phyloP scores from a whole-genome alignment of 2,888 invertebrate genomes.

The Cerceris ruficornis region DNA sequence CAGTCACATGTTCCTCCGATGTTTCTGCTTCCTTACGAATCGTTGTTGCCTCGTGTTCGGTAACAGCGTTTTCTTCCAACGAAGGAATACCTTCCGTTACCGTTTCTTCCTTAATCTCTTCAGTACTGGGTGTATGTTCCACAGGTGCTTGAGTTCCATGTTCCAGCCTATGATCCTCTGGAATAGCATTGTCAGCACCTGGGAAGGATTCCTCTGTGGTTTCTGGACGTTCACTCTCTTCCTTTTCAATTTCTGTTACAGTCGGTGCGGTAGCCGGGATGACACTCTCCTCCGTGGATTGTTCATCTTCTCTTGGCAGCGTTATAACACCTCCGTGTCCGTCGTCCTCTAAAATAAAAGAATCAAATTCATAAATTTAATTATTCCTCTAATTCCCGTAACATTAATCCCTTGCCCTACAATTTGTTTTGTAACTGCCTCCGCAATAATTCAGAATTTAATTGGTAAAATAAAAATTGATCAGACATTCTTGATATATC shows the following conservation, averaged over 20 bases:
- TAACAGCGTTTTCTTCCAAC: slow-evolving; percentile 36
- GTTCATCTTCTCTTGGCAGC: slow-evolving; percentile 33
- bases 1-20: slow-evolving; percentile 43
- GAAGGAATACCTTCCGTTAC: slow-evolving; percentile 9
- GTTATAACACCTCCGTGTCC: slow-evolving; percentile 33
- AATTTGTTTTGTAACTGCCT: too few species aligned
- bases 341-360: slow-evolving; percentile 53
- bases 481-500: too few species aligned
- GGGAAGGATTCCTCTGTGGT: slow-evolving; percentile 70
- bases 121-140: slow-evolving; percentile 34
- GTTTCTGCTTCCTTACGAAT: slow-evolving; percentile 15
- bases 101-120: slow-evolving; percentile 20
- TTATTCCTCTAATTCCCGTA: too few species aligned
- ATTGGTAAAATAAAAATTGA: too few species aligned
- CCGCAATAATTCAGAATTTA: too few species aligned
- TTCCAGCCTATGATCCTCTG: slow-evolving; percentile 61
- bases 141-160: slow-evolving; percentile 19
- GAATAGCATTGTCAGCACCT: slow-evolving; percentile 76
- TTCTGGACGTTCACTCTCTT: slow-evolving; percentile 28
- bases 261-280: slow-evolving; percentile 2
- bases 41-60: slow-evolving; percentile 46
- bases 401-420: too few species aligned
- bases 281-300: slow-evolving; percentile 33
- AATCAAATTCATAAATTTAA: background rate
- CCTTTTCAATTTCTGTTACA: slow-evolving; percentile 40